phyloP scores from a whole-genome alignment of 2,797 vertebrate species.

The Melopsittacus undulatus region DNA sequence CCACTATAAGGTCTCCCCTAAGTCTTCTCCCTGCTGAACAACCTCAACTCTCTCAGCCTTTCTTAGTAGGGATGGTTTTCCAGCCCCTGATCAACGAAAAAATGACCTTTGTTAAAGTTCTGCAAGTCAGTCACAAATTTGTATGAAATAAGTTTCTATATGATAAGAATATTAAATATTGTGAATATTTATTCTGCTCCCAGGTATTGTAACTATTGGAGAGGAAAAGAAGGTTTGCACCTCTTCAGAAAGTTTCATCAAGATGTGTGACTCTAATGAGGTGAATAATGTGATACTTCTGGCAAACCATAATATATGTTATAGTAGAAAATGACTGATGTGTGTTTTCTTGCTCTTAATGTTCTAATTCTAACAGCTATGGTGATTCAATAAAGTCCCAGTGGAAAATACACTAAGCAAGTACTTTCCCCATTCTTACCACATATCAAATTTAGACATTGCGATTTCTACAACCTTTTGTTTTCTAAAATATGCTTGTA shows the following conservation, averaged over 20 bases:
- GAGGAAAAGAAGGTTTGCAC: conserved; percentile 93
- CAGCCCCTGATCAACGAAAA: neutral
- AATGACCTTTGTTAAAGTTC: neutral
- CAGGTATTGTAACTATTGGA: conserved; percentile 92
- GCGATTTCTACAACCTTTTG: neutral
- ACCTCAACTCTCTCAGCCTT: neutral
- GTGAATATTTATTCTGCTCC: conserved; percentile 36
- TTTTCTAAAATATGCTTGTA: neutral
- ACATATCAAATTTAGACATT: neutral
- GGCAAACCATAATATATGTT: neutral
- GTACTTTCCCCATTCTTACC: neutral
- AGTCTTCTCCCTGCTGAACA: neutral
- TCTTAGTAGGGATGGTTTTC: neutral
- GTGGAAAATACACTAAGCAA: neutral
- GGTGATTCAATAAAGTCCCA: neutral
- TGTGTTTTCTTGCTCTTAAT: neutral
- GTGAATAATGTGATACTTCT: conserved; percentile 70
- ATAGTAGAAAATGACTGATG: neutral
- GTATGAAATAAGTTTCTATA: neutral
- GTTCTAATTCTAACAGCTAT: neutral
- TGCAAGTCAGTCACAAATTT: neutral
- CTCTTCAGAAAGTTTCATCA: conserved; percentile 90
- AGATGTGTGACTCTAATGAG: conserved; percentile 96
- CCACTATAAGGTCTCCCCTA: rapidly evolving
- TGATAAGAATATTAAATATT: neutral